Conservation (phyloP, 2,888 invertebrate genomes). For the Parelbella ahira region DNA sequence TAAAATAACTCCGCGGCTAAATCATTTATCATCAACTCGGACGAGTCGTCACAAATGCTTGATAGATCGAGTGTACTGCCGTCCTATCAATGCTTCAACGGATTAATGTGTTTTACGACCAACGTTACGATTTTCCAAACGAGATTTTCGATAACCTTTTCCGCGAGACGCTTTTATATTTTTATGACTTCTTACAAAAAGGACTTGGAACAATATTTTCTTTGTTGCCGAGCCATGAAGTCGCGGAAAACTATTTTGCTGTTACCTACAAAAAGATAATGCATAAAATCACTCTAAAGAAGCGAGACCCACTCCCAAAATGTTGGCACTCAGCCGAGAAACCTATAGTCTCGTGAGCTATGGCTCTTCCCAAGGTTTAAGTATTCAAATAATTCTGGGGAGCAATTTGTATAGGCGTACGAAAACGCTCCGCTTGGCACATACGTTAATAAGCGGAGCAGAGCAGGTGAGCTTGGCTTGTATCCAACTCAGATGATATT, state of each 20-base stretch:
- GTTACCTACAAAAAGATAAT: slow-evolving; percentile 20
- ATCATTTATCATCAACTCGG: slow-evolving; percentile 39
- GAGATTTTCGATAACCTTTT: slow-evolving; percentile 1
- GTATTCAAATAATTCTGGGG: slow-evolving; percentile 25
- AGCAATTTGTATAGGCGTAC: slow-evolving; percentile 24
- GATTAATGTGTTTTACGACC: slow-evolving; percentile 18
- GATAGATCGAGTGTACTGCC: slow-evolving; percentile 29
- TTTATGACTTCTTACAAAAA: neutral
- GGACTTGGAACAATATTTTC: neutral
- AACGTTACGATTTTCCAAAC: neutral
- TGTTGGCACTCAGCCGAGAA: slow-evolving; percentile 30
- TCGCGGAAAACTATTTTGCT: slow-evolving; percentile 7
- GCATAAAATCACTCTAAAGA: slow-evolving; percentile 29
- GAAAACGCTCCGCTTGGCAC: slow-evolving; percentile 27
- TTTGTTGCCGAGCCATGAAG: too few species aligned
- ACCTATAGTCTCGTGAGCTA: slow-evolving; percentile 19
- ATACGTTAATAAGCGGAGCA: slow-evolving; percentile 36
- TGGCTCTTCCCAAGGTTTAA: slow-evolving; percentile 23
- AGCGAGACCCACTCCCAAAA: slow-evolving; percentile 23
- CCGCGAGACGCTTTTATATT: neutral
- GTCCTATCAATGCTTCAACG: slow-evolving; percentile 19
- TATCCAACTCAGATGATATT: slow-evolving; percentile 35
- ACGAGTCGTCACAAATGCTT: slow-evolving; percentile 24
- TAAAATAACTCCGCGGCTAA: slow-evolving; percentile 42
- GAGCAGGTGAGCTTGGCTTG: slow-evolving; percentile 35